These are phyloP conservation scores for Anguilla obscura DNA, from an alignment of 2,797 vertebrate genomes.

Conservation along the genomic window DNA sequence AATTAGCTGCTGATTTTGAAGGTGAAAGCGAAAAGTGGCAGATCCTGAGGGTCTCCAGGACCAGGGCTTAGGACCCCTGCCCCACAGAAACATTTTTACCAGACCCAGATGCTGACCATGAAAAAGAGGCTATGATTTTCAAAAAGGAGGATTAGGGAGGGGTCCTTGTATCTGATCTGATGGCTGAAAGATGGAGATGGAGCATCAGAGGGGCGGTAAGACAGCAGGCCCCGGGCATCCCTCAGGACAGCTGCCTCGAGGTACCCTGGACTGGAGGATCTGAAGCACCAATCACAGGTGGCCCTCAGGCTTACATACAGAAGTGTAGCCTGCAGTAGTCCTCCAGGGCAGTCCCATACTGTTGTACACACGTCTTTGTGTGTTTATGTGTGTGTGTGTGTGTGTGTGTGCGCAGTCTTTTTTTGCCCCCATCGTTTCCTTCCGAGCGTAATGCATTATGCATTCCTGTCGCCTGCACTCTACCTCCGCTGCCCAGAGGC, in stretches of 20 bases:
- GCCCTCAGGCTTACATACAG: neutral
- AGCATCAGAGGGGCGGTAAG: neutral
- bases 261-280: neutral
- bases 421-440: constrained; percentile 51
- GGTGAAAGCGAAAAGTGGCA: neutral
- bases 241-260: neutral
- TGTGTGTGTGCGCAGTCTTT: constrained; percentile 44
- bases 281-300: neutral
- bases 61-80: neutral
- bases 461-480: constrained; percentile 71
- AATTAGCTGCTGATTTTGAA: neutral
- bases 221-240: neutral
- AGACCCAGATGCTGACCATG: neutral
- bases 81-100: neutral
- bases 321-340: neutral
- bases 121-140: neutral
- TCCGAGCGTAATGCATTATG: constrained; percentile 61
- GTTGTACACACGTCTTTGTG: neutral
- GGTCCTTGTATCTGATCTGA: neutral
- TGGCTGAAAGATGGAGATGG: neutral
- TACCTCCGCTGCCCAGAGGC: constrained; percentile 47
- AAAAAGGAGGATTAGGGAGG: neutral
- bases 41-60: neutral
- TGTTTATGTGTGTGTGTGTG: neutral
- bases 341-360: neutral